A percentile compares a stretch with the other conserved stretches of the same genome.
Conservation (phyloP, 2,797 vertebrate species). For the Acipenser oxyrinchus region DNA sequence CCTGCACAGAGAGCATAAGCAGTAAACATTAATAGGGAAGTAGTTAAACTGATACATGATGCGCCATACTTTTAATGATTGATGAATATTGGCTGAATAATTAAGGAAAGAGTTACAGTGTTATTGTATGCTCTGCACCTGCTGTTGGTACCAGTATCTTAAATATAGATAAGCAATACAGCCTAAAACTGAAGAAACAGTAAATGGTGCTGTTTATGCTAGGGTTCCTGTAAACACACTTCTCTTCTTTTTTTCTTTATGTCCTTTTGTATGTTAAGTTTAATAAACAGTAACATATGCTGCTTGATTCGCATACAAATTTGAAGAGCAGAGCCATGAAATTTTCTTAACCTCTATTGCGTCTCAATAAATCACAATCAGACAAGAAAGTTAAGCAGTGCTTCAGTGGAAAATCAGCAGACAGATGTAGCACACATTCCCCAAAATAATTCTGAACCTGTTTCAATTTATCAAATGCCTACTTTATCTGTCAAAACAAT, state of each 20-base stretch:
- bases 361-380: constrained; percentile 70
- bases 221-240: background rate
- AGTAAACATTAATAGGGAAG: too few species aligned
- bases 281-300: constrained; percentile 60
- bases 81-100: background rate
- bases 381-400: constrained; percentile 65
- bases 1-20: too few species aligned
- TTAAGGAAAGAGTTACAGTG: background rate
- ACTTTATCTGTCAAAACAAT: constrained; percentile 72
- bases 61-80: background rate
- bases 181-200: background rate
- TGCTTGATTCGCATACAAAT: constrained; percentile 66
- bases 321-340: constrained; percentile 57
- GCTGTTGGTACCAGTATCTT: background rate
- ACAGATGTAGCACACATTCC: constrained; percentile 62
- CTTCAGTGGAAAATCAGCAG: constrained; percentile 60
- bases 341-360: constrained; percentile 66
- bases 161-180: background rate
- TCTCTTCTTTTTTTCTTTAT: constrained; percentile 2
- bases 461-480: constrained; percentile 75
- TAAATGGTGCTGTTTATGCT: background rate
- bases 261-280: constrained; percentile 51
- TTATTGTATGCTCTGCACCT: background rate
- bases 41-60: background rate
- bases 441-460: constrained; percentile 72